Percentiles rank a stretch among this genome's conserved stretches.
Conservation (phyloP, 64 coral and sea anemone species). For the Montipora efflorescens region DNA sequence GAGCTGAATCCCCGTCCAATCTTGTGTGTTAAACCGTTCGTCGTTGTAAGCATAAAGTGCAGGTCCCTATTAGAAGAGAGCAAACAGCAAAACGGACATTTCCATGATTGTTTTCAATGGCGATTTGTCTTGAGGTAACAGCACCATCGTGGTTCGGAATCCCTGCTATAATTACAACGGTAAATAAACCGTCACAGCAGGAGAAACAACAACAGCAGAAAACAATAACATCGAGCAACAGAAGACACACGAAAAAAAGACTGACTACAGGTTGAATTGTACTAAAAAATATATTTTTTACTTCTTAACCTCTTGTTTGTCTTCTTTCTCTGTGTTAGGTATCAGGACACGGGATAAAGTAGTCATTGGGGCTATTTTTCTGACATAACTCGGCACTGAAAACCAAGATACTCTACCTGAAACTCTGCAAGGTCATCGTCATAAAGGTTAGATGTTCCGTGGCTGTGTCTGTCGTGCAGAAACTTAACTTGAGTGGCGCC, state of each 20-base stretch:
- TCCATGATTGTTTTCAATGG: neutral
- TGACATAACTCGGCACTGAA: neutral
- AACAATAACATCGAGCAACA: too few relatives aligned
- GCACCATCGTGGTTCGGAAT: neutral
- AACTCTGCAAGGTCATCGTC: constrained; percentile 32
- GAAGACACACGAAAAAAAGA: neutral
- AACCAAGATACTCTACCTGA: constrained; percentile 30
- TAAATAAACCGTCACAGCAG: too few relatives aligned
- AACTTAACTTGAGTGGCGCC: constrained; percentile 40
- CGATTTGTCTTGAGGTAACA: neutral
- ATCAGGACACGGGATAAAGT: neutral
- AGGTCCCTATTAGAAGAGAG: constrained; percentile 46
- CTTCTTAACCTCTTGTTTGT: neutral
- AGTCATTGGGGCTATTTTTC: too few relatives aligned
- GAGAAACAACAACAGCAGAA: too few relatives aligned
- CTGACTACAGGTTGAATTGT: neutral
- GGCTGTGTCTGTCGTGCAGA: constrained; percentile 22
- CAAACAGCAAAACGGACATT: neutral
- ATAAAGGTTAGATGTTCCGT: neutral
- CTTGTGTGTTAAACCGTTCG: constrained; percentile 54
- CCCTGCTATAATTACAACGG: neutral
- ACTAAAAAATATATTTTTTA: neutral
- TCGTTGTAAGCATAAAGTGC: constrained; percentile 84
- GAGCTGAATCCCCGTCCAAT: constrained; percentile 77
- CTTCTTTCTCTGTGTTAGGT: neutral